Percentiles rank a stretch among this genome's conserved stretches.
These are phyloP conservation scores for Brachionus calyciflorus DNA, from an alignment of 1,140 invertebrate genomes.

Conservation along the genomic window DNA sequence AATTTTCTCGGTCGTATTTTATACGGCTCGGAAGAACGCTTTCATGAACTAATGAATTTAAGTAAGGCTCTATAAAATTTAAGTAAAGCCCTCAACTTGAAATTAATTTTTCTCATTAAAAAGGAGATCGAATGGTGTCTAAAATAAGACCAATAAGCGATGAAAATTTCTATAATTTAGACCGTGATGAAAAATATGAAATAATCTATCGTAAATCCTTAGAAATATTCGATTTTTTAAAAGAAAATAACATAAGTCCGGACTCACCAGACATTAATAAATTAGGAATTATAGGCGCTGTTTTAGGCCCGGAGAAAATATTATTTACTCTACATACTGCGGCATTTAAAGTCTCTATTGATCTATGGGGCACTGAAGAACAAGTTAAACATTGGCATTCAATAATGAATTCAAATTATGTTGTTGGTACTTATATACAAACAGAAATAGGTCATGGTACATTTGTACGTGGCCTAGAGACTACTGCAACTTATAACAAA, in stretches of 20 bases:
- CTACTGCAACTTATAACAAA: conserved; percentile 82
- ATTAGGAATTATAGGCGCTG: conserved; percentile 13
- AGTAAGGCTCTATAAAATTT: background rate
- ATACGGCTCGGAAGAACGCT: background rate
- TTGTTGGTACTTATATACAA: conserved; percentile 90
- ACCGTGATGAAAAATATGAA: conserved; percentile 42
- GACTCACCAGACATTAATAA: conserved; percentile 20
- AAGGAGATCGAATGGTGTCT: conserved; percentile 23
- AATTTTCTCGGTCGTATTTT: background rate
- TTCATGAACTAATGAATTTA: conserved; percentile 24
- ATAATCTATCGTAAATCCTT: conserved; percentile 33
- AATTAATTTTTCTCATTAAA: background rate
- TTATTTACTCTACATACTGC: conserved; percentile 69
- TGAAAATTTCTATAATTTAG: conserved; percentile 43
- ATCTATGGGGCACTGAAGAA: conserved; percentile 79
- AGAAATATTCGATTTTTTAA: conserved; percentile 14
- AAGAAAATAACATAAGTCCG: background rate
- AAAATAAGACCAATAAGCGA: conserved; percentile 27
- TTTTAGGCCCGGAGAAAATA: conserved; percentile 45
- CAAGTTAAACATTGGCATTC: conserved; percentile 82
- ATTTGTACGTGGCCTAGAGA: conserved; percentile 83
- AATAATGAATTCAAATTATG: conserved; percentile 73
- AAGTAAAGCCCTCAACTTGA: background rate
- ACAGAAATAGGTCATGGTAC: conserved; percentile 90
- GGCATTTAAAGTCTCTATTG: conserved; percentile 85